phyloP scores from a whole-genome alignment of 2,888 invertebrate species.

The Cheilosia vulpina region DNA sequence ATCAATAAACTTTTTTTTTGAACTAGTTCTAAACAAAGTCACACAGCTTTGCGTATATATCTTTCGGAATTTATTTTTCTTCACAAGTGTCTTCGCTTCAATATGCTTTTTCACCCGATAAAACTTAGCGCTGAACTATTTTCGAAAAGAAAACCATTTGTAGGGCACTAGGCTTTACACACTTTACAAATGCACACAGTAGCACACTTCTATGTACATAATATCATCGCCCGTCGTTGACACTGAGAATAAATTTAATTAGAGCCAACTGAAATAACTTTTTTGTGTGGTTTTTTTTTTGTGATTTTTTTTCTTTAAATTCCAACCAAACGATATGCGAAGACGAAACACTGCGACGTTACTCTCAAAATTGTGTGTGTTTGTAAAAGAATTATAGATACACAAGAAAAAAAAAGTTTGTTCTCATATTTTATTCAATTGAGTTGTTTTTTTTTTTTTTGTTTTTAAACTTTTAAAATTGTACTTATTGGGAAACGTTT shows the following conservation, averaged over 20 bases:
- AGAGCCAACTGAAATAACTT: constrained; percentile 65
- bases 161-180: constrained; percentile 75
- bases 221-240: constrained; percentile 69
- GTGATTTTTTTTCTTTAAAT: constrained; percentile 39
- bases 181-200: constrained; percentile 73
- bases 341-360: constrained; percentile 66
- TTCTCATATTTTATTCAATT: constrained; percentile 63
- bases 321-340: constrained; percentile 43
- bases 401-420: constrained; percentile 60
- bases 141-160: constrained; percentile 73
- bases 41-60: constrained; percentile 29
- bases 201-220: constrained; percentile 66
- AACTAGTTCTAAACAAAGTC: constrained; percentile 33
- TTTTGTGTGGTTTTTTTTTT: constrained; percentile 32
- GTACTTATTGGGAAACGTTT: constrained; percentile 56
- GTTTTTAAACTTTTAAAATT: constrained; percentile 57
- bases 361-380: constrained; percentile 66
- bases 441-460: constrained; percentile 31
- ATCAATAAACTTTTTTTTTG: constrained; percentile 43
- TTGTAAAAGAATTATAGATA: constrained; percentile 65
- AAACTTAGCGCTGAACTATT: constrained; percentile 72
- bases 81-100: constrained; percentile 65
- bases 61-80: constrained; percentile 37
- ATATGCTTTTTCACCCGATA: constrained; percentile 67
- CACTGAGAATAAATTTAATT: constrained; percentile 75